phyloP scores from a whole-genome alignment of 2,888 invertebrate genomes.

The Drosophila tripunctata region DNA sequence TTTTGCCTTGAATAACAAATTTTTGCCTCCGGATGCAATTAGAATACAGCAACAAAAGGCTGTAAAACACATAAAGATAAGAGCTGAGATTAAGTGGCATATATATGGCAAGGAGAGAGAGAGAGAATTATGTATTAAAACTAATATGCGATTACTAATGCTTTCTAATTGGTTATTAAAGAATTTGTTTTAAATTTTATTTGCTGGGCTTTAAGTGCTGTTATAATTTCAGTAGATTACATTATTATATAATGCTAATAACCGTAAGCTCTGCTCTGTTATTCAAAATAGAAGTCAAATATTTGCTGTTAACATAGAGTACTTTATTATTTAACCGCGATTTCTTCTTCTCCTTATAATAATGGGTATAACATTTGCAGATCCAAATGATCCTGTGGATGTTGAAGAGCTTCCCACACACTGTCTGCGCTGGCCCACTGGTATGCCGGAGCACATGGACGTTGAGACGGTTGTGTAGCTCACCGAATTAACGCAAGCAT shows the following conservation, averaged over 20 bases:
- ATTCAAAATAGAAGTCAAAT: too few relatives aligned
- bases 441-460: constrained; percentile 38
- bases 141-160: not conserved
- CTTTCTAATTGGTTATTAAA: not conserved
- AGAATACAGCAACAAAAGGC: constrained; percentile 43
- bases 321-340: constrained; percentile 39
- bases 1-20: constrained; percentile 36
- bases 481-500: constrained; percentile 24
- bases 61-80: constrained; percentile 9
- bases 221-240: too few relatives aligned
- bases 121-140: not conserved
- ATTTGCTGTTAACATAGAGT: too few relatives aligned
- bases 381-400: constrained; percentile 7
- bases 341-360: constrained; percentile 31
- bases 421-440: constrained; percentile 36
- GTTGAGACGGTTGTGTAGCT: constrained; percentile 33
- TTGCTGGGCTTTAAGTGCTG: too few relatives aligned
- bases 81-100: not conserved
- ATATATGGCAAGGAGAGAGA: not conserved
- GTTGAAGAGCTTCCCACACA: constrained; percentile 24
- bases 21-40: constrained; percentile 67
- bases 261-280: too few relatives aligned
- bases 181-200: not conserved
- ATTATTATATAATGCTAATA: too few relatives aligned
- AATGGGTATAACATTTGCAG: constrained; percentile 39